phyloP scores from a whole-genome alignment of 2,888 invertebrate species.

The Lasioglossum pauxillum region DNA sequence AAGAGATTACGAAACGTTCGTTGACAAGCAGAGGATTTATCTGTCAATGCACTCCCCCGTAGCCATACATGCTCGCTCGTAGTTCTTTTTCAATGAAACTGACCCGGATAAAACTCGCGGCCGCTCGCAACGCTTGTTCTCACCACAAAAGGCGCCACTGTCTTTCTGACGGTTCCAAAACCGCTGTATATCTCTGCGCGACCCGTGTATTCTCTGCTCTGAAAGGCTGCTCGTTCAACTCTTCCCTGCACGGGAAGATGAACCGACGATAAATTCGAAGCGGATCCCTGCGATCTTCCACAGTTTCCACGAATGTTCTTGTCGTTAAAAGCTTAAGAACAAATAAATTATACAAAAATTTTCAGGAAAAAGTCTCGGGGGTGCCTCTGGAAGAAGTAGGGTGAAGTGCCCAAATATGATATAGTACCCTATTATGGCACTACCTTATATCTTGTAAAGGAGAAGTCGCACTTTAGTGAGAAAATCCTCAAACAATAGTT shows the following conservation, averaged over 20 bases:
- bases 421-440: too few species aligned
- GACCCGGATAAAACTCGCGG: not conserved
- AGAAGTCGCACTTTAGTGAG: too few species aligned
- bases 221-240: not conserved
- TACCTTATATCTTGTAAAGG: too few species aligned
- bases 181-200: not conserved
- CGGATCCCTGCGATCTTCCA: not conserved
- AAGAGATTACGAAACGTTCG: not conserved
- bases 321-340: not conserved
- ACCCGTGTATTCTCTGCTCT: not conserved
- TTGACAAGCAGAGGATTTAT: not conserved
- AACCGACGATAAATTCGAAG: not conserved
- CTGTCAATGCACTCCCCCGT: not conserved
- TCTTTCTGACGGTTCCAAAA: not conserved
- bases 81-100: not conserved
- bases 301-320: not conserved
- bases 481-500: too few species aligned
- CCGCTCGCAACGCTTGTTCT: not conserved
- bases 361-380: too few species aligned
- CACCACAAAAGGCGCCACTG: not conserved
- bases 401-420: too few species aligned
- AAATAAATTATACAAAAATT: too few species aligned
- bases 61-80: not conserved
- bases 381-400: too few species aligned
- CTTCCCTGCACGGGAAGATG: not conserved